Conservation (phyloP, 2,888 invertebrate genomes). For the Tridacna gigas region DNA sequence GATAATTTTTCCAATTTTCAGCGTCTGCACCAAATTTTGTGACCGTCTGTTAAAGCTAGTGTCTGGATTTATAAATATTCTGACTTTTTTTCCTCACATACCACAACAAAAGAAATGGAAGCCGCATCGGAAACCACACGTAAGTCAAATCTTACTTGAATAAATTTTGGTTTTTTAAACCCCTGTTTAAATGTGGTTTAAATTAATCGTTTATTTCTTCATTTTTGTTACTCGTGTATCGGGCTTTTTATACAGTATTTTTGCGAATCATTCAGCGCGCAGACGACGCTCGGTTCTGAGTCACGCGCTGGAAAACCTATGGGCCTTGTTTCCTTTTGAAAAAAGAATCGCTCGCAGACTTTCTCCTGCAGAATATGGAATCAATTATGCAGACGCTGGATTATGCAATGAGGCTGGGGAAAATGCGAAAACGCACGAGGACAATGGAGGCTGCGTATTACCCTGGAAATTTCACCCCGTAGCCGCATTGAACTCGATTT, state of each 20-base stretch:
- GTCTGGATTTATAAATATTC: constrained; percentile 30
- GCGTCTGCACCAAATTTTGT: constrained; percentile 35
- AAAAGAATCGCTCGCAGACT: constrained; percentile 17
- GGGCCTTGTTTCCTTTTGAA: not conserved
- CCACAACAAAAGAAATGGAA: constrained; percentile 34
- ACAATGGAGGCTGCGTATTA: too few species aligned
- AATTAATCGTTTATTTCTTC: too few species aligned
- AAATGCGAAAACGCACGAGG: constrained; percentile 10
- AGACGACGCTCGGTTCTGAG: constrained; percentile 3
- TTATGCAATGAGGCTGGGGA: constrained; percentile 20
- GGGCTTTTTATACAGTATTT: not conserved
- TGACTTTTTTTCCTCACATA: not conserved
- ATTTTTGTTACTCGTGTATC: too few species aligned
- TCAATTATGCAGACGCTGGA: constrained; percentile 27
- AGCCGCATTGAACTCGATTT: too few species aligned
- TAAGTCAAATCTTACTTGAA: constrained; percentile 15
- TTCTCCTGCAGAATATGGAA: constrained; percentile 22
- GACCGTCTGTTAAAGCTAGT: constrained; percentile 25
- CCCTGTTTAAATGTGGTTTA: not conserved
- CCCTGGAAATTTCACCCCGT: too few species aligned
- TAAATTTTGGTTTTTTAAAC: not conserved
- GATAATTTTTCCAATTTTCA: constrained; percentile 24
- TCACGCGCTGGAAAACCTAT: not conserved
- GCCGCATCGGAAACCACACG: constrained; percentile 50
- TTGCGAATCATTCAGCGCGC: not conserved